These are phyloP conservation scores for Trypoxylon attenuatum DNA, from an alignment of 2,888 invertebrate species.

Conservation along the genomic window DNA sequence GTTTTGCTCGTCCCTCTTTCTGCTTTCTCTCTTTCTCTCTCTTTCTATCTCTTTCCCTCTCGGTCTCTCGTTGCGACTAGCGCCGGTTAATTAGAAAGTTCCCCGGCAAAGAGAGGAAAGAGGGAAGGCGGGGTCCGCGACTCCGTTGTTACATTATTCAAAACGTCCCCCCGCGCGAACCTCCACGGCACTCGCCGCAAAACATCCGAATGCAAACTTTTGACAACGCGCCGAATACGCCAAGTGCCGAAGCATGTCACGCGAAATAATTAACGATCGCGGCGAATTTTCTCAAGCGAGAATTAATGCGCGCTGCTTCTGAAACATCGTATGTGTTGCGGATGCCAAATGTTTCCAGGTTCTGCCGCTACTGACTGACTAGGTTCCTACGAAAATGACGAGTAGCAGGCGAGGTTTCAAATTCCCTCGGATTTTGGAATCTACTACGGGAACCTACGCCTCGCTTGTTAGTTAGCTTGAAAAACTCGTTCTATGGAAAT, in stretches of 20 bases:
- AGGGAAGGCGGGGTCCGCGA: constrained; percentile 16
- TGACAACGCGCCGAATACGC: constrained; percentile 59
- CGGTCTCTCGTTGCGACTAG: constrained; percentile 15
- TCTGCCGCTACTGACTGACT: too few relatives aligned
- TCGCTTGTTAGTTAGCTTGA: too few relatives aligned
- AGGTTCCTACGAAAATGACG: too few relatives aligned
- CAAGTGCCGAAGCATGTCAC: constrained; percentile 64
- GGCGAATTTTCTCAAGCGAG: constrained; percentile 60
- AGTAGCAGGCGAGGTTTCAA: too few relatives aligned
- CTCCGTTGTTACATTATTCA: constrained; percentile 73
- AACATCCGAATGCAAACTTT: constrained; percentile 69
- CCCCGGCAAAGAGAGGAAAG: constrained; percentile 56
- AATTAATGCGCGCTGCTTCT: constrained; percentile 37
- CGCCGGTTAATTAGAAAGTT: constrained; percentile 74
- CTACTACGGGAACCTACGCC: too few relatives aligned
- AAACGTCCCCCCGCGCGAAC: constrained; percentile 67
- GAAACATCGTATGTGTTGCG: neutral
- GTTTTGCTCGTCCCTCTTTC: constrained; percentile 3
- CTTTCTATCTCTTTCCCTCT: constrained; percentile 2
- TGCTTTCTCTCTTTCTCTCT: constrained; percentile 15
- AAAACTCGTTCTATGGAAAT: too few relatives aligned
- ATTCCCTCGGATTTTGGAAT: too few relatives aligned
- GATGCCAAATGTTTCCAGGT: too few relatives aligned
- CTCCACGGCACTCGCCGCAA: constrained; percentile 61
- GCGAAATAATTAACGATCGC: constrained; percentile 72